Evolutionary conservation across 2,113 vertebrate genomes (phyloP), one percentile per base, ranked within the genome.

Genomic region (Nyctereutes procyonoides): DNA sequence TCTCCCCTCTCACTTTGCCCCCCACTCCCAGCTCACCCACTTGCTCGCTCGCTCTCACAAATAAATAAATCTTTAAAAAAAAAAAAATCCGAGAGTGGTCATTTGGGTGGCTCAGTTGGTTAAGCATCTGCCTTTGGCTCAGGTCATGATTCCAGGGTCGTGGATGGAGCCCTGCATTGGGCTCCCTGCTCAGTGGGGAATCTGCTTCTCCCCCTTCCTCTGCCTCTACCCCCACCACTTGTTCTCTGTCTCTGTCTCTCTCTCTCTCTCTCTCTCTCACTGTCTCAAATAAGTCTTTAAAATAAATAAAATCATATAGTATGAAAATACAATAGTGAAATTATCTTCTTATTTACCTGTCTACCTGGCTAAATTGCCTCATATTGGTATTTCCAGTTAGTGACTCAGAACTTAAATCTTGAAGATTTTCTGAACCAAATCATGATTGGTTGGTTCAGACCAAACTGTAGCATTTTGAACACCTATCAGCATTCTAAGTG

Each of bases 371-470:
- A 53, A 93, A 87, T 73, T 35, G 35, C 65, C 30, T 69, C n/a
- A 74, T 30, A 4, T 30, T 35, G 26, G 8, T 80, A 51, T 60
- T 28, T 15, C 22, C 15, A 22, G 73, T 62, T 65, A 60, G 35
- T 67, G 55, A n/a, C 32, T 32, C 12, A 35, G 12, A 6, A 38
- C 43, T 63, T 85, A 73, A 73, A 26, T 67, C 82, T 86, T 81
- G 26, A 93, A 93, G 60, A 62, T 96, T 82, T 95, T 96, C 28
- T 76, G 67, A 96, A 74, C 16, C 53, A 53, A 88, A 82, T 4
- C 83, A 7, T 86, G 56, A 80, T 77, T 43, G 7, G 43, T 43
- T 43, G 43, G 43, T 43, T 43, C 43, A 77, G 43, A 51, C 43
- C 43, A 43, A 43, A 43, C 43, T 77, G 43, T 51, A 10, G 28